phyloP scores from a whole-genome alignment of 30 jellyfish, hydroid and myxozoan species.

The Nemopilema nomurai region DNA sequence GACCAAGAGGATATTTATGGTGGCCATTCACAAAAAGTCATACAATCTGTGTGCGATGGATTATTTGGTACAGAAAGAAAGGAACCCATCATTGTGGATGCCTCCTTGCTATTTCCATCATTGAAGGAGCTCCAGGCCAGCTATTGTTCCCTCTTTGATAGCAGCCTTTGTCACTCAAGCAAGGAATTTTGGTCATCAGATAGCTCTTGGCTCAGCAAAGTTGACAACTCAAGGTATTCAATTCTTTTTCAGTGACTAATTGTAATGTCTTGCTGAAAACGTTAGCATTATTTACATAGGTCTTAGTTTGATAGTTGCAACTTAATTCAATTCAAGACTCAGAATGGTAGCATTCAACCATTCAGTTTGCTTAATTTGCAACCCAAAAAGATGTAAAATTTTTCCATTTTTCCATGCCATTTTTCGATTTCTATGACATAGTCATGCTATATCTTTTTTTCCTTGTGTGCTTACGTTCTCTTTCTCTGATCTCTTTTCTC shows the following conservation, averaged over 20 bases:
- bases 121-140: slow-evolving; percentile 68
- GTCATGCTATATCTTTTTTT: too few relatives aligned
- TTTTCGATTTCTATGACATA: too few relatives aligned
- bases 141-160: slow-evolving; percentile 40
- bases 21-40: slow-evolving; percentile 49
- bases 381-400: too few relatives aligned
- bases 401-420: too few relatives aligned
- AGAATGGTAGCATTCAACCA: too few relatives aligned
- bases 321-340: too few relatives aligned
- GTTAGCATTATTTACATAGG: too few relatives aligned
- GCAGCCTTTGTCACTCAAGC: slow-evolving; percentile 69
- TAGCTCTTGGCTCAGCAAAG: slow-evolving; percentile 70
- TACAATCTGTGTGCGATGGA: slow-evolving; percentile 26
- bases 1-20: slow-evolving; percentile 46
- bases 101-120: slow-evolving; percentile 56
- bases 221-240: slow-evolving; percentile 79
- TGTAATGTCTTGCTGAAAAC: too few relatives aligned
- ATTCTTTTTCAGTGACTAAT: not conserved
- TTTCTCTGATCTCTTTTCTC: not conserved
- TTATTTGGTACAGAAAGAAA: slow-evolving; percentile 18
- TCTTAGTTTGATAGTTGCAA: too few relatives aligned
- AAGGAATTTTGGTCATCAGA: slow-evolving; percentile 90
- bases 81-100: slow-evolving; percentile 61
- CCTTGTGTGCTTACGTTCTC: not conserved
- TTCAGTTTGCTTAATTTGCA: too few relatives aligned